phyloP scores from a whole-genome alignment of 1,140 invertebrate species.

The Drosophila murphyi region DNA sequence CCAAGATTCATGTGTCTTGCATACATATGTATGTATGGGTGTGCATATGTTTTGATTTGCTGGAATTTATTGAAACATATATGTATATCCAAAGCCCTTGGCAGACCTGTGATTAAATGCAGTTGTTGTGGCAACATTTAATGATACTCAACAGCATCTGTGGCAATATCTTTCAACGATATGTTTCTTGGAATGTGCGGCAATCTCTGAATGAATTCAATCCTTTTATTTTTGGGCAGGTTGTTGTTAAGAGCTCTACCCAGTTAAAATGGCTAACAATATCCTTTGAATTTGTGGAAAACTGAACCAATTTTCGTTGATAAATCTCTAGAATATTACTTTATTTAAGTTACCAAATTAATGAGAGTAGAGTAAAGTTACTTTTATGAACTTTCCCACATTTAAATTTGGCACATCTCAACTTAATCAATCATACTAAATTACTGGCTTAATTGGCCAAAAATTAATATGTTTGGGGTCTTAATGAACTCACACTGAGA shows the following conservation, averaged over 20 bases:
- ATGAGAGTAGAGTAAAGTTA: no score
- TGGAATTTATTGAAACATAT: constrained; percentile 82
- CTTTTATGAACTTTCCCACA: not conserved
- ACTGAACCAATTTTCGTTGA: no score
- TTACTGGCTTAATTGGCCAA: not conserved
- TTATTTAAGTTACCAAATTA: no score
- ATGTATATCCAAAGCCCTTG: constrained; percentile 59
- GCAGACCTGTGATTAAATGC: constrained; percentile 69
- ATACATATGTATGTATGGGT: constrained; percentile 24
- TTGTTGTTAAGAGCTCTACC: no score
- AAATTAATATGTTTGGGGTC: constrained; percentile 5
- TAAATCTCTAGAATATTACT: no score
- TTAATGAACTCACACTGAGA: constrained; percentile 13
- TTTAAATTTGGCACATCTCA: not conserved
- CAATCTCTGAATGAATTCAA: constrained; percentile 36
- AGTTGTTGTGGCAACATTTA: constrained; percentile 54
- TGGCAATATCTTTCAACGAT: constrained; percentile 59
- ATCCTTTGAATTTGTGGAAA: no score
- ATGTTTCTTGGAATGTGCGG: constrained; percentile 64
- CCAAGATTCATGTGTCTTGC: constrained; percentile 22
- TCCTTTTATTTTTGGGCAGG: not conserved
- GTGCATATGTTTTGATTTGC: constrained; percentile 68
- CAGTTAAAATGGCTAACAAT: no score
- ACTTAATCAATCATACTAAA: not conserved
- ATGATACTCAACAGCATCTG: constrained; percentile 53